These are phyloP conservation scores for Desoria tigrina DNA, from an alignment of 2,888 invertebrate species.

Conservation along the genomic window DNA sequence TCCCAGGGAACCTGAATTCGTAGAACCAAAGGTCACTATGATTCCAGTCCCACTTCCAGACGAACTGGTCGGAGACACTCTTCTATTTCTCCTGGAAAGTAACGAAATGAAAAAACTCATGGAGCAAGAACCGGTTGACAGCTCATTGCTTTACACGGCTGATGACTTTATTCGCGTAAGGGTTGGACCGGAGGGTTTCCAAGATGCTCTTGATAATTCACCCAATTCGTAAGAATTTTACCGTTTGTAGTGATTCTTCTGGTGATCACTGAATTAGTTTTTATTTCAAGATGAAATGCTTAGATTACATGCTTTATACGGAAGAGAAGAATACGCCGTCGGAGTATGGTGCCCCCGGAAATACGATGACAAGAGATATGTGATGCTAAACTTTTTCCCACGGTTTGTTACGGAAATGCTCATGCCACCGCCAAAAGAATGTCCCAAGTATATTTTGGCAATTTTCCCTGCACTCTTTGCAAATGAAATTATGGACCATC, in stretches of 20 bases:
- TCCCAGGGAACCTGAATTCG: slow-evolving; percentile 2
- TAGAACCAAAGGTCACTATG: slow-evolving; percentile 32
- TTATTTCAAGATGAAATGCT: background rate
- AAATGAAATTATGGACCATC: slow-evolving; percentile 33
- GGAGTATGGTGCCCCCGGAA: slow-evolving; percentile 51
- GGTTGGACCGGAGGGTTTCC: slow-evolving; percentile 44
- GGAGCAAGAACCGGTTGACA: slow-evolving; percentile 16
- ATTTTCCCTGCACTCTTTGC: slow-evolving; percentile 43
- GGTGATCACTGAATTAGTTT: background rate
- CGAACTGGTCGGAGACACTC: slow-evolving; percentile 46
- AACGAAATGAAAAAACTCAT: slow-evolving; percentile 32
- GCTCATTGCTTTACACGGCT: slow-evolving; percentile 28
- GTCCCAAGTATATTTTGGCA: slow-evolving; percentile 46
- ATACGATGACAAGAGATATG: slow-evolving; percentile 49
- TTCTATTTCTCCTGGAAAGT: slow-evolving; percentile 48
- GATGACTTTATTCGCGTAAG: slow-evolving; percentile 46
- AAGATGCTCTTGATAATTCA: slow-evolving; percentile 43
- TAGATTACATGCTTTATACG: slow-evolving; percentile 48
- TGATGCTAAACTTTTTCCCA: slow-evolving; percentile 51
- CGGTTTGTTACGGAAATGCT: slow-evolving; percentile 50
- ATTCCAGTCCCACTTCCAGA: slow-evolving; percentile 40
- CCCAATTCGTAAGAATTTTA: slow-evolving; percentile 46
- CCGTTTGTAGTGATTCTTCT: background rate
- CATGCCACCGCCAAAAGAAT: slow-evolving; percentile 28
- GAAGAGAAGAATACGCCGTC: slow-evolving; percentile 37